Base-by-base conservation (phyloP, 2,888 invertebrate genomes). In the Limnephilus auricula region DNA sequence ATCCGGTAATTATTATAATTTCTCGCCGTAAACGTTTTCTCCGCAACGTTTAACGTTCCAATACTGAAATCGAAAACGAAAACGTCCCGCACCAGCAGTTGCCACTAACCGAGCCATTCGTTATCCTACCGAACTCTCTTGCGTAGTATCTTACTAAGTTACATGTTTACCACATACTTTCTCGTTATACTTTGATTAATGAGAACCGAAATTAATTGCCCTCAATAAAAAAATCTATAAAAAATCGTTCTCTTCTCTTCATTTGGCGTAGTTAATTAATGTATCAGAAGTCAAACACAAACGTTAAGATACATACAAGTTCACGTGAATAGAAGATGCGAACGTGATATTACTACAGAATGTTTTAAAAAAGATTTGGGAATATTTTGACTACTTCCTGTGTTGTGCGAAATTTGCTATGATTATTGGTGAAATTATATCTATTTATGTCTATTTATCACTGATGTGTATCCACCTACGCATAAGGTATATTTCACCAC, bases 1-100 rank as follows among this genome's bases (percentile, higher is more conserved):
- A n/a, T 87, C 13, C 45, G 31, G 87, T 10, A 65, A 87, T 87
- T 87, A 65, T 87, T 87, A 50, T 87, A 65, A 87, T 87, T 87
- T 32, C 65, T 32, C 65, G 18, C 87, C 4, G 45, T 87, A 50
- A 87, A 65, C 65, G 65, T 50, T 87, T 31, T 87, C 87, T 45
- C 50, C 32, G 87, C 6, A 34, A 34, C 85, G 45, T 40, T 87
- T 65, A 87, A 87, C 87, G 32, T 87, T 32, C 50, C 87, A n/a
- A 37, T 37, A 37, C n/a, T 84, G 32, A 84, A 84, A 37, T 25
- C 25, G 65, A 65, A 65, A 65, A 65, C 4, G 25, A 37, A 34
- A 34, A 37, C 37, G 85, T 40, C 30, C 85, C 40, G 85, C 40
- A 40, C 25, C 37, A 13, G 84, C 84, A 34, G 84, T 32, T 37